These are phyloP conservation scores for Acanthornis magna DNA, from an alignment of 2,797 vertebrate species.

Conservation along the genomic window DNA sequence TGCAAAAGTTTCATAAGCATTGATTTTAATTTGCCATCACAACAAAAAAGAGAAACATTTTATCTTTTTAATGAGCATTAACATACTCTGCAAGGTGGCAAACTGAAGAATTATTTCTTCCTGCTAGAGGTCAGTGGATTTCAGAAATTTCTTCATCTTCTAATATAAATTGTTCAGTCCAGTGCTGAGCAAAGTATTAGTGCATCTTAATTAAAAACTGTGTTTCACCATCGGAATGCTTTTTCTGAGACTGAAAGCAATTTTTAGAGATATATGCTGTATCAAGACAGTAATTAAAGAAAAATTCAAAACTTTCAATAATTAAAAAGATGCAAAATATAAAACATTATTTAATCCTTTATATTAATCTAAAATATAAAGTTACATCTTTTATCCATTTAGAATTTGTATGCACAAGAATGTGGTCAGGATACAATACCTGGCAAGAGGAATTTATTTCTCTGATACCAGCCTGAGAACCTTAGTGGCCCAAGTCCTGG, in stretches of 20 bases:
- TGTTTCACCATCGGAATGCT: not conserved
- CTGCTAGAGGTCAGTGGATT: not conserved
- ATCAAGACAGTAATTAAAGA: not conserved
- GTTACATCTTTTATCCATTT: not conserved
- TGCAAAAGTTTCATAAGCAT: not conserved
- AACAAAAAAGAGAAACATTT: not conserved
- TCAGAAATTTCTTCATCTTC: not conserved
- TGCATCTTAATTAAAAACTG: not conserved
- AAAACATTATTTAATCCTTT: not conserved
- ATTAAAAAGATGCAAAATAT: not conserved
- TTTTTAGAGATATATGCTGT: not conserved
- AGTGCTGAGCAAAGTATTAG: not conserved
- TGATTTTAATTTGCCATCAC: slow-evolving; percentile 19
- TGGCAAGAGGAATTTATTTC: not conserved
- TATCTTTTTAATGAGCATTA: not conserved
- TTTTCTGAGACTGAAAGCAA: not conserved
- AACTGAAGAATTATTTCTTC: not conserved
- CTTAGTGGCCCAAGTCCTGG: not conserved
- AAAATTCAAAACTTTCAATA: not conserved
- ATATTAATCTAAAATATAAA: not conserved
- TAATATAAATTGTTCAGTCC: not conserved
- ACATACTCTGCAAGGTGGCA: not conserved
- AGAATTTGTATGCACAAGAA: not conserved
- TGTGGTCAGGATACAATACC: not conserved
- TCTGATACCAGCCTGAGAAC: not conserved